These are phyloP conservation scores for Forbesichthys papilliferus DNA, from an alignment of 2,113 vertebrate genomes.

Conservation along the genomic window DNA sequence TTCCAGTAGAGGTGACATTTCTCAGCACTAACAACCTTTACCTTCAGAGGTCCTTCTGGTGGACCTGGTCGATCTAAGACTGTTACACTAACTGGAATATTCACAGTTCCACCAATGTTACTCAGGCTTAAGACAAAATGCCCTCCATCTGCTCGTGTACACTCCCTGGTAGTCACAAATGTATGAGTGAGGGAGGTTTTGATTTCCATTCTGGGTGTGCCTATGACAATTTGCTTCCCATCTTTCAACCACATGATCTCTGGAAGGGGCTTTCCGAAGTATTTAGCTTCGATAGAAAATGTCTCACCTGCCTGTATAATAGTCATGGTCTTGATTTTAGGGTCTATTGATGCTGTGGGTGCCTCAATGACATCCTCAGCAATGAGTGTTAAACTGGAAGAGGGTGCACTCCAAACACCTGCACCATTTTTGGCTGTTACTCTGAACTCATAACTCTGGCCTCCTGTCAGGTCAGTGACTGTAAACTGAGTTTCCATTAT, in stretches of 20 bases:
- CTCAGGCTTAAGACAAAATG: constrained; percentile 88
- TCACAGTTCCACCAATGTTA: constrained; percentile 90
- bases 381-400: constrained; percentile 88
- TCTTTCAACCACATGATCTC: constrained; percentile 89
- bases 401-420: constrained; percentile 89
- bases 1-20: constrained; percentile 95
- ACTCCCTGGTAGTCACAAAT: constrained; percentile 87
- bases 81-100: constrained; percentile 89
- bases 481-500: constrained; percentile 91
- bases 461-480: constrained; percentile 88
- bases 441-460: constrained; percentile 91
- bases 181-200: constrained; percentile 90
- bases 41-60: constrained; percentile 85
- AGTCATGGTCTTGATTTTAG: constrained; percentile 88
- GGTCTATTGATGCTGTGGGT: constrained; percentile 87
- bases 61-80: constrained; percentile 95
- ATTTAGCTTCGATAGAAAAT: constrained; percentile 91
- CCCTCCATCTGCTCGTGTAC: constrained; percentile 88
- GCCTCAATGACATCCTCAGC: constrained; percentile 96
- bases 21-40: constrained; percentile 91
- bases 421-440: constrained; percentile 96
- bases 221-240: constrained; percentile 89
- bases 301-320: constrained; percentile 89
- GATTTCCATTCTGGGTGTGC: constrained; percentile 88
- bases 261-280: constrained; percentile 92